Evolutionary conservation across 1,140 invertebrate genomes (phyloP).

Genomic region (Brachionus koreanus): DNA sequence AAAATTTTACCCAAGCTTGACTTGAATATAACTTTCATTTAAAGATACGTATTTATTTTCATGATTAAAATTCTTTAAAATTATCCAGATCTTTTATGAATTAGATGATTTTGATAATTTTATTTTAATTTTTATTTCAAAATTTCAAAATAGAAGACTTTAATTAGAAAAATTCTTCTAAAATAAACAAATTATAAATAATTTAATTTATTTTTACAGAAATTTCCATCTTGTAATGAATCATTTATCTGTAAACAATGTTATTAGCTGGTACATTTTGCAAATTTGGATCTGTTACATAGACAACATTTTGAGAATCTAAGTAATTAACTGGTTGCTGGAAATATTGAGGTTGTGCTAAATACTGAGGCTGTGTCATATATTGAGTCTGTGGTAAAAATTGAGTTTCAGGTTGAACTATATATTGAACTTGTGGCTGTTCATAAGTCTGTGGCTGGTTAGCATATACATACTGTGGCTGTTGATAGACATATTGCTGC

Average conservation of each 20-base stretch:
- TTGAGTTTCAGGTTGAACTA: not conserved
- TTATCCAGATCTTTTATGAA: too few species aligned
- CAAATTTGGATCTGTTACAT: conserved; percentile 4
- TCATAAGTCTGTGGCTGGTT: conserved; percentile 26
- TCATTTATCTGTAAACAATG: conserved; percentile 27
- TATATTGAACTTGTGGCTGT: conserved; percentile 38
- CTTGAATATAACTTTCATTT: too few species aligned
- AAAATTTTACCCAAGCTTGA: too few species aligned
- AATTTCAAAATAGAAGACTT: not conserved
- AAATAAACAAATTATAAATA: not conserved
- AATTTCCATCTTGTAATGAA: not conserved
- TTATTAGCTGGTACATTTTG: not conserved
- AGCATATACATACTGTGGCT: conserved; percentile 27
- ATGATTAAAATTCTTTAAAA: too few species aligned
- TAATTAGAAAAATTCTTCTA: not conserved
- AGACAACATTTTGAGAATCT: conserved; percentile 18
- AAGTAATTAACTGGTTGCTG: conserved; percentile 4
- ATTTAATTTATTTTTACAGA: not conserved
- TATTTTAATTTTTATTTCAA: not conserved
- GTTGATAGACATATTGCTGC: conserved; percentile 16
- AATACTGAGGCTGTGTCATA: conserved; percentile 1
- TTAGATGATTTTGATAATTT: not conserved
- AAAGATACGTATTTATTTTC: too few species aligned
- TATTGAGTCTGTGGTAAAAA: not conserved
- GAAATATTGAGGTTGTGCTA: conserved; percentile 16